Evolutionary conservation across 1,140 invertebrate species (phyloP), one percentile per base, ranked within the genome.

Genomic region (Amyelois transitella): DNA sequence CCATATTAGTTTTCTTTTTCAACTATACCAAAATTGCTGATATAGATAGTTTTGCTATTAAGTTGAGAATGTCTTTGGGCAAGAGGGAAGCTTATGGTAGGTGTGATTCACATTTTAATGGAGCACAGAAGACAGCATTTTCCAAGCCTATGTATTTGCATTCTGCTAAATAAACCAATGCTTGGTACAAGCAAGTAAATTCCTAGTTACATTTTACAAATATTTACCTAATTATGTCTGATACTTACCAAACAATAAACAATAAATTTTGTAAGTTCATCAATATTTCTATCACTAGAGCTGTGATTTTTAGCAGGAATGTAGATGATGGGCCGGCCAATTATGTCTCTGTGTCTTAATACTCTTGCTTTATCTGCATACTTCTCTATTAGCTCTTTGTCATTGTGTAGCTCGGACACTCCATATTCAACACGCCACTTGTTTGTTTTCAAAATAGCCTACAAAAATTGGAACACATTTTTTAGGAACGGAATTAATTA

Each of bases 231-330:
- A 6, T 32, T 32, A 10, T 10, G n/a, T 38, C 12, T 14, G 32
- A n/a, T 6, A 38, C 88, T 89, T 81, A 93, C 92, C 85, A 94
- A 82, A 71, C 92, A 94, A 67, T 91, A 93, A 8, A 94, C 93
- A 78, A 94, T 94, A 71, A 94, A 94, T 64, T 92, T 92, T 6
- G 93, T 94, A 21, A 94, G 78, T 65, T 94, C 93, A 72, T 94
- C 92, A 66, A 94, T 92, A 68, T 93, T 90, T 62, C 93, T 89
- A 17, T 93, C 92, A 72, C 90, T 92, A 2, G 90, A 91, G 78
- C 91, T 93, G 72, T 95, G 93, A 77, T 94, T 93, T 76, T 92
- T 94, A 8, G 92, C 92, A 55, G 93, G 93, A 71, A 94, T 94
- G 70, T 94, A 94, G 51, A 94, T 90, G 21, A 94, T 92, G 22